Evolutionary conservation across 2,113 vertebrate genomes (phyloP).

Genomic region (Bos javanicus): DNA sequence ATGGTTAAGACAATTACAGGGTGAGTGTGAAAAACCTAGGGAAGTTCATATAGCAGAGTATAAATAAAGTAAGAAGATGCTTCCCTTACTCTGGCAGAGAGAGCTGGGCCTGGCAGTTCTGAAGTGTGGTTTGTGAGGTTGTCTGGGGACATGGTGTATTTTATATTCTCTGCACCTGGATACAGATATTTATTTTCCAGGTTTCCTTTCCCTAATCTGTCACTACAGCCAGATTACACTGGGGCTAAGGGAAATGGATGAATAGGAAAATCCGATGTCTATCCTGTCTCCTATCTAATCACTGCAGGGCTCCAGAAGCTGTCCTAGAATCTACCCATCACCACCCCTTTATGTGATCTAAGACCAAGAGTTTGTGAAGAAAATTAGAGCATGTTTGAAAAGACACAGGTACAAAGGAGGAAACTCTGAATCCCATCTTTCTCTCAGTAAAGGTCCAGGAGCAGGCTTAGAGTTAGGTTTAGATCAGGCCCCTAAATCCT

Average conservation of each 20-base stretch:
- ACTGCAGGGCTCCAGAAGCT: background rate
- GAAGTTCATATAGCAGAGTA: background rate
- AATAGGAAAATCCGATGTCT: background rate
- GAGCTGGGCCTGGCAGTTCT: background rate
- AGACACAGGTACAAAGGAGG: background rate
- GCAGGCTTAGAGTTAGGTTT: background rate
- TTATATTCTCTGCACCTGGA: background rate
- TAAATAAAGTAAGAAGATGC: background rate
- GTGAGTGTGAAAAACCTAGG: background rate
- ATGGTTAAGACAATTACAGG: background rate
- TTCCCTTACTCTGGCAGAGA: background rate
- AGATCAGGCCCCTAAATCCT: background rate
- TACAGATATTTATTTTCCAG: background rate
- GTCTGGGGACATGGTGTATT: accelerated
- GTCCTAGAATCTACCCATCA: background rate
- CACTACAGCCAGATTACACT: background rate
- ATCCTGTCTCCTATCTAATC: background rate
- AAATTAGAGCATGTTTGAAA: background rate
- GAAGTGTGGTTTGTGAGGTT: too few relatives aligned
- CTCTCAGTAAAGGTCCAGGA: background rate
- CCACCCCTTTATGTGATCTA: background rate
- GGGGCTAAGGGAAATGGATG: background rate
- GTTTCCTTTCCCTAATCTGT: background rate
- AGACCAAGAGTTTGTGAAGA: background rate
- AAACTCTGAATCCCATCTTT: background rate